Conservation (phyloP, 2,113 vertebrate species). For the Motacilla tschutschensis region DNA sequence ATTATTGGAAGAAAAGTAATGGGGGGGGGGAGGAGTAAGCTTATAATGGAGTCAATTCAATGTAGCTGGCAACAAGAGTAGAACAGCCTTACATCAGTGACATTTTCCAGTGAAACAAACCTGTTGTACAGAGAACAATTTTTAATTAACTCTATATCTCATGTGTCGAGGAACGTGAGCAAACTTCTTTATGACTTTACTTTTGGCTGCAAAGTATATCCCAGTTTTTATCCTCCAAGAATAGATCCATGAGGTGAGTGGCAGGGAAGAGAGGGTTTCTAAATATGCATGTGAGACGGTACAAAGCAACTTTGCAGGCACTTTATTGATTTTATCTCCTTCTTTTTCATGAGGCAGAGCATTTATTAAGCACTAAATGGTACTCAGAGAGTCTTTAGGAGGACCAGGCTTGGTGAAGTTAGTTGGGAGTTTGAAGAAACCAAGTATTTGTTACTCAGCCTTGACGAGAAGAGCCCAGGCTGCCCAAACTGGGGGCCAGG, state of each 20-base stretch:
- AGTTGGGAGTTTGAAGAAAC: background rate
- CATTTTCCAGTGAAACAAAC: conserved; percentile 69
- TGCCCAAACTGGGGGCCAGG: background rate
- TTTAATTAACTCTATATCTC: conserved; percentile 78
- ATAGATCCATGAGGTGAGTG: conserved; percentile 68
- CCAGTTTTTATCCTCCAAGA: conserved; percentile 70
- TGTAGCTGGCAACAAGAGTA: conserved; percentile 45
- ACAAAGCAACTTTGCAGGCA: conserved; percentile 50
- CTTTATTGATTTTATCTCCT: conserved; percentile 45
- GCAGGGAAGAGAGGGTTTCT: conserved; percentile 65
- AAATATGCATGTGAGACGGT: conserved; percentile 65
- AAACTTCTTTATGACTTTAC: conserved; percentile 72
- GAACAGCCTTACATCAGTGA: conserved; percentile 70
- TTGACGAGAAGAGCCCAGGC: background rate
- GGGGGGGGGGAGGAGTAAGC: conserved; percentile 16
- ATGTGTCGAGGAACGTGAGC: conserved; percentile 71
- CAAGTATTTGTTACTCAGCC: background rate
- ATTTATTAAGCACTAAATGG: background rate
- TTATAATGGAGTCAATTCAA: conserved; percentile 59
- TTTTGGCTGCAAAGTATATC: conserved; percentile 61
- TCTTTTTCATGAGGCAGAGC: background rate
- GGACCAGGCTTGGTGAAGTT: background rate
- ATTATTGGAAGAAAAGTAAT: conserved; percentile 55
- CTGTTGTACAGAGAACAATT: conserved; percentile 69
- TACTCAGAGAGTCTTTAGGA: background rate